Conservation (phyloP, 2,888 invertebrate genomes). For the Kuschelorhynchus macadamiae region DNA sequence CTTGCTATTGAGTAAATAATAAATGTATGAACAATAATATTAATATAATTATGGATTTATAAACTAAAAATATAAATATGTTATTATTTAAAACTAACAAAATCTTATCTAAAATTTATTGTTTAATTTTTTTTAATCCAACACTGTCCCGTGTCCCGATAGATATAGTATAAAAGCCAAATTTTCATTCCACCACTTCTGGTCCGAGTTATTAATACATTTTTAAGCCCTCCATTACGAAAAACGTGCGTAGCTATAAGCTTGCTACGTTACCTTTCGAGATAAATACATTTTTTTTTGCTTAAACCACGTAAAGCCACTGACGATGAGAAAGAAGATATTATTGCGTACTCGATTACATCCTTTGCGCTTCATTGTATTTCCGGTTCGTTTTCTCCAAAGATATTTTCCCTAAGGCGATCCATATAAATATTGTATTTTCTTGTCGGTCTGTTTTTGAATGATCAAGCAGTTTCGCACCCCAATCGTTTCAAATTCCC, state of each 20-base stretch:
- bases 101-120: too few relatives aligned
- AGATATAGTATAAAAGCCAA: conserved; percentile 9
- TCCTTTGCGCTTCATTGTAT: conserved; percentile 13
- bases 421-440: conserved; percentile 18
- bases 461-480: conserved; percentile 3
- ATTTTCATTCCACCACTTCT: conserved; percentile 27
- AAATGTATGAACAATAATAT: too few relatives aligned
- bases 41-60: too few relatives aligned
- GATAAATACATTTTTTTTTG: conserved; percentile 22
- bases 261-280: conserved; percentile 17
- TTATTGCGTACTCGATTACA: conserved; percentile 11
- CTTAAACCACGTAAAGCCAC: conserved; percentile 15
- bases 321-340: conserved; percentile 16
- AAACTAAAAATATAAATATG: too few relatives aligned
- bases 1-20: too few relatives aligned
- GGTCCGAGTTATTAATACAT: conserved; percentile 25
- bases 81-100: too few relatives aligned
- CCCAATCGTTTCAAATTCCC: conserved; percentile 8
- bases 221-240: conserved; percentile 23
- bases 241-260: conserved; percentile 29
- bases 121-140: too few relatives aligned
- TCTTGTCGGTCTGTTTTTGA: conserved; percentile 5
- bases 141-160: too few relatives aligned
- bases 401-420: background rate
- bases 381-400: background rate